phyloP scores from a whole-genome alignment of 2,113 vertebrate genomes.

The Amblyornis subalaris region DNA sequence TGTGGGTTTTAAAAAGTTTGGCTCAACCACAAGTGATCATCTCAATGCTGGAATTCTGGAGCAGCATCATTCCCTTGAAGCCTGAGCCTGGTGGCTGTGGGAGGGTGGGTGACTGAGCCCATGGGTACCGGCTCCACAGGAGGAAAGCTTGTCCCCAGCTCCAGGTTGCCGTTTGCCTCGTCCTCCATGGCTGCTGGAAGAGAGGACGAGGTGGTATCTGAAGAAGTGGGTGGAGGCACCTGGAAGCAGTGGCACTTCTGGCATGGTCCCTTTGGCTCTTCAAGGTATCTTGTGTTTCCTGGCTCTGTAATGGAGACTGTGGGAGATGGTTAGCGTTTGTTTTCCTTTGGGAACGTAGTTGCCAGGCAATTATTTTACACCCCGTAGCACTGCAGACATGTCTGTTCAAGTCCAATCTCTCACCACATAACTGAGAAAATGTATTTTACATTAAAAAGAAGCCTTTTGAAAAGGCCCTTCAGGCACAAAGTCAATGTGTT shows the following conservation, averaged over 20 bases:
- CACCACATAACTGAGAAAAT: constrained; percentile 33
- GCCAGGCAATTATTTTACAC: constrained; percentile 67
- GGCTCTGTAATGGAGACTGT: background rate
- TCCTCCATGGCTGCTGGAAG: background rate
- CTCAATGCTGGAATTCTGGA: rapidly evolving
- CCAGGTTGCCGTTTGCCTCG: background rate
- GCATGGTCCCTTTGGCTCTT: background rate
- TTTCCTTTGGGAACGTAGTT: constrained; percentile 50
- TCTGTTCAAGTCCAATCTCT: constrained; percentile 51
- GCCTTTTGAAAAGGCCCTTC: constrained; percentile 36
- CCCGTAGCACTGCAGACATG: constrained; percentile 49
- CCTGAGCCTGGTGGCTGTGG: background rate
- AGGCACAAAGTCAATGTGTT: constrained; percentile 30
- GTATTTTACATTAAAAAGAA: constrained; percentile 66
- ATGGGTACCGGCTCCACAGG: rapidly evolving
- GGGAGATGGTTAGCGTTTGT: background rate
- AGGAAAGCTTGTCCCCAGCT: background rate
- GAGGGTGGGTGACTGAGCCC: background rate
- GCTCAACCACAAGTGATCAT: background rate
- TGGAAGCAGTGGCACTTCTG: background rate
- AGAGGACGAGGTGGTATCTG: background rate
- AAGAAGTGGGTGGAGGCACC: background rate
- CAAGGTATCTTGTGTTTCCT: background rate
- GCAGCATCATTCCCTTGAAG: background rate
- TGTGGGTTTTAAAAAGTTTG: background rate